Conservation (phyloP, 1,140 invertebrate genomes). For the Drosophila guanche region DNA sequence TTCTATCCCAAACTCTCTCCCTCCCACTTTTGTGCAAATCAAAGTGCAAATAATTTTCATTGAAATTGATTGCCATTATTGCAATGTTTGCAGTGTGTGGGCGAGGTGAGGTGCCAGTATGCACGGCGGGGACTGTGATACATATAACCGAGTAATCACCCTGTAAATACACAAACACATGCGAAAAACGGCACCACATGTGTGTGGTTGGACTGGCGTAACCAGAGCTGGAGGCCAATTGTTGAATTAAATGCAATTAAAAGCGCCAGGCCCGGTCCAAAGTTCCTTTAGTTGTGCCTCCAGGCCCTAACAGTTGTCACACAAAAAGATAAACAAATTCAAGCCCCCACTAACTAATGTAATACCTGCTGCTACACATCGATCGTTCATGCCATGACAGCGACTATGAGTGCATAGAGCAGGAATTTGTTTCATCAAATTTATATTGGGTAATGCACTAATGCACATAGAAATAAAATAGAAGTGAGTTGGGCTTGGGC, state of each 20-base stretch:
- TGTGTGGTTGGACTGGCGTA: conserved; percentile 9
- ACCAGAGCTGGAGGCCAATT: conserved; percentile 27
- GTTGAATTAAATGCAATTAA: conserved; percentile 72
- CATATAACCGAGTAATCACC: conserved; percentile 12
- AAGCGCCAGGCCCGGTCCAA: conserved; percentile 43
- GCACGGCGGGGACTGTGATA: background rate
- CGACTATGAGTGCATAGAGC: no score
- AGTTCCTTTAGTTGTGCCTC: conserved; percentile 36
- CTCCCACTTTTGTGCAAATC: conserved; percentile 32
- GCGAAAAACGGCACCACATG: background rate
- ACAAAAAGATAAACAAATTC: no score
- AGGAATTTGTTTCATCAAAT: no score
- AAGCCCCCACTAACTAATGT: no score
- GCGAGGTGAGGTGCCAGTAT: background rate
- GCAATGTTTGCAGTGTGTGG: conserved; percentile 24
- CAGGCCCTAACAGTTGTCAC: no score
- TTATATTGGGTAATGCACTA: no score
- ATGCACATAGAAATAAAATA: no score
- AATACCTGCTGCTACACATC: no score
- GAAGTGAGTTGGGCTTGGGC: no score
- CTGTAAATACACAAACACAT: conserved; percentile 1
- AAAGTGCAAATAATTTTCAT: conserved; percentile 71
- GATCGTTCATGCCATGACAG: no score
- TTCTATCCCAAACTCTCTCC: background rate
- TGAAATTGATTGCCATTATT: conserved; percentile 67